Base-by-base conservation (phyloP, 2,113 vertebrate genomes). In the Oncorhynchus gorbuscha region DNA sequence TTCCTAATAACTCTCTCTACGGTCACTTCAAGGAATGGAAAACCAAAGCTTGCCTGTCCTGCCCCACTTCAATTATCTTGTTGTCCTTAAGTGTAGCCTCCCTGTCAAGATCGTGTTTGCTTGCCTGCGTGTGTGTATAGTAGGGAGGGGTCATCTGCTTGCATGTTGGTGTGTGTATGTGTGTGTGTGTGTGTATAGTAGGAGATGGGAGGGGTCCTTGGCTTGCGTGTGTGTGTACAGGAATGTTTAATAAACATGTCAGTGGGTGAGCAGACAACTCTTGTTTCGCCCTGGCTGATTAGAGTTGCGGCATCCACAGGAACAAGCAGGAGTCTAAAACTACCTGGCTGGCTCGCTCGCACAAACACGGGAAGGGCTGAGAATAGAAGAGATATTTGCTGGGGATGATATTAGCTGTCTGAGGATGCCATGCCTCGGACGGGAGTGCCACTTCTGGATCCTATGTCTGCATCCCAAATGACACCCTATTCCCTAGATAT, bases 251-350 rank as follows among this genome's bases (percentile, higher is more conserved):
- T 49, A 76, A 80, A 71, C 30, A 66, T 39, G 67, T 58, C 71
- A 66, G 11, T 45, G 65, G 48, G 59, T 35, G 74, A 58, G 32
- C 51, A 48, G 73, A 28, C 18, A 30, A n/a, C 16, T 51, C 55
- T 55, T 79, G 76, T 74, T 79, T 81, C 61, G 64, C 55, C 59
- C 32, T 30, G 39, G 45, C 76, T 86, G 73, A 86, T 86, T 80
- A 86, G 67, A 62, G 51, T 28, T 55, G 51, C 51, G 18, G 51
- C 51, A 71, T 76, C 73, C 49, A 73, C 74, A 73, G 74, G 66
- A 80, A 72, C 64, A 48, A 8, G 20, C 22, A 55, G 30, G 55
- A 72, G 74, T 77, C 72, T 76, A 79, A 83, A 83, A 75, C 32
- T 61, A 72, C n/a, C 73, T 76, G 24, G 62, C 77, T 69, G 58